Conservation (phyloP, 2,113 vertebrate genomes). For the Carettochelys insculpta region DNA sequence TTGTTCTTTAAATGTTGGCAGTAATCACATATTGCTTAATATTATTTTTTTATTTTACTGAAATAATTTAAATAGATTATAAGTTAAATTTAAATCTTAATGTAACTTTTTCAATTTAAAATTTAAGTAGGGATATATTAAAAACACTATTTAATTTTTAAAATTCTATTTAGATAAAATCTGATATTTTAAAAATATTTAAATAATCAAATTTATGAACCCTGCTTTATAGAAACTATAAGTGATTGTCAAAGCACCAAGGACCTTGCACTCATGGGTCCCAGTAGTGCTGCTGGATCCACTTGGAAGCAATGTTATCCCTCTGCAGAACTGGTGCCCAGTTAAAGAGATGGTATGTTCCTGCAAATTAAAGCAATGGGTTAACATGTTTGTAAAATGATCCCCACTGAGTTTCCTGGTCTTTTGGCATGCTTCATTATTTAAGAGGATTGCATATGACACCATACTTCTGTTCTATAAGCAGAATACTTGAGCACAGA, state of each 20-base stretch:
- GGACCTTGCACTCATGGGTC: neutral
- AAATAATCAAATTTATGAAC: too few species aligned
- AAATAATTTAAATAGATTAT: too few species aligned
- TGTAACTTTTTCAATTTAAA: too few species aligned
- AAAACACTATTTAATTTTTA: too few species aligned
- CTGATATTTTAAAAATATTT: too few species aligned
- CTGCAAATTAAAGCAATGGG: neutral
- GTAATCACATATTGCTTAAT: too few species aligned
- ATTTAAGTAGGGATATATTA: too few species aligned
- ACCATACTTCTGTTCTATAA: neutral
- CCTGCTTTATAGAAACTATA: neutral
- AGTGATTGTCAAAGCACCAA: neutral
- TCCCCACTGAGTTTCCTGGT: neutral
- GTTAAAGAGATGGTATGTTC: neutral
- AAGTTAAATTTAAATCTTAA: too few species aligned
- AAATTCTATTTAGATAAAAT: too few species aligned
- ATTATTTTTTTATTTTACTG: too few species aligned
- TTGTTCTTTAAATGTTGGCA: too few species aligned
- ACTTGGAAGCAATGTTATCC: neutral
- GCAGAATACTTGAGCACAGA: neutral
- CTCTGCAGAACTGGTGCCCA: neutral
- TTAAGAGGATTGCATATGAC: neutral
- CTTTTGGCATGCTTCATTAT: neutral
- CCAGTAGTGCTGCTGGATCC: neutral
- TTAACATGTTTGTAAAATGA: neutral